phyloP scores from a whole-genome alignment of 1,140 invertebrate species.

The Sycophila sp. region DNA sequence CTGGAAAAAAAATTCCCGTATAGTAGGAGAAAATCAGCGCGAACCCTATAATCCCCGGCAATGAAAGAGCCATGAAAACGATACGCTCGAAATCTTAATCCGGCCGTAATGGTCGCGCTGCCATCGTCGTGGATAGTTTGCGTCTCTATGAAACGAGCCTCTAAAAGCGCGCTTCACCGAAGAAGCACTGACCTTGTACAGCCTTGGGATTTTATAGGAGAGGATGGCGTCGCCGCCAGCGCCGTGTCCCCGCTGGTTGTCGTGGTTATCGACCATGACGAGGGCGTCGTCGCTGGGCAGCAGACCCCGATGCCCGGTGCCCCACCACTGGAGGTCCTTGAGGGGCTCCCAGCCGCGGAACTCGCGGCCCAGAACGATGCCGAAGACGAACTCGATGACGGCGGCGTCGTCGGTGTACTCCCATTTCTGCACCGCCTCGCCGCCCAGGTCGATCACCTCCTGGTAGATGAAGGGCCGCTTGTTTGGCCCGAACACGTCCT shows the following conservation, averaged over 20 bases:
- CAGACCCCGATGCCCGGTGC: conserved; percentile 58
- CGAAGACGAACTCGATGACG: conserved; percentile 83
- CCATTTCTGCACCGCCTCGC: conserved; percentile 73
- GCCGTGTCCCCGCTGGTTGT: conserved; percentile 67
- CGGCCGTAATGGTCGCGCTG: too few species aligned
- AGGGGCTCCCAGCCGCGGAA: conserved; percentile 64
- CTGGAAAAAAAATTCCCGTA: too few species aligned
- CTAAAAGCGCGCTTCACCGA: too few species aligned
- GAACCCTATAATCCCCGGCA: too few species aligned
- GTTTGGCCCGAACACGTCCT: conserved; percentile 69
- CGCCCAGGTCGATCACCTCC: conserved; percentile 83
- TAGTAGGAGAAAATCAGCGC: too few species aligned
- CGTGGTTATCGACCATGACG: conserved; percentile 75
- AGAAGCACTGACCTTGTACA: conserved; percentile 68
- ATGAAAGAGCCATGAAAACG: too few species aligned
- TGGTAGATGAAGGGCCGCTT: conserved; percentile 78
- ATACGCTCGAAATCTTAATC: too few species aligned
- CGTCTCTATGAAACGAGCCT: too few species aligned
- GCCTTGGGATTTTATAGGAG: conserved; percentile 70
- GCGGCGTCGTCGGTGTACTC: conserved; percentile 76
- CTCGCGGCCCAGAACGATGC: conserved; percentile 51
- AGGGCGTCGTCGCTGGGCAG: conserved; percentile 66
- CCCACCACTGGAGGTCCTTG: conserved; percentile 67
- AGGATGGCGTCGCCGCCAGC: conserved; percentile 58
- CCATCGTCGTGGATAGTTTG: too few species aligned